phyloP scores from a whole-genome alignment of 2,113 vertebrate species.

The Puffinus mauretanicus region DNA sequence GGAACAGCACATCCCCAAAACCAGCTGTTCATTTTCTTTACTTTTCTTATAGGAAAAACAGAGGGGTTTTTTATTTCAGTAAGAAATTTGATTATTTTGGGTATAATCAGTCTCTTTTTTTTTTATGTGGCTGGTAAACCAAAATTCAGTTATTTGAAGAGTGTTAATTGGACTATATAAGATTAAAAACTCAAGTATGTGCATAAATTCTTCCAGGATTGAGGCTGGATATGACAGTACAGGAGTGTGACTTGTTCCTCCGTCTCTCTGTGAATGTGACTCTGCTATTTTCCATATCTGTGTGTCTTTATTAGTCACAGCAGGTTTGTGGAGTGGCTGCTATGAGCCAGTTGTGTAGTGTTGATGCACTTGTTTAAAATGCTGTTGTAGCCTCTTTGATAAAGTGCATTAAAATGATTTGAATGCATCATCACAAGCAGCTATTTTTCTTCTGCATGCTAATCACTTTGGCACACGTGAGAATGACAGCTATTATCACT shows the following conservation, averaged over 20 bases:
- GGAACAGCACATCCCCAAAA: not conserved
- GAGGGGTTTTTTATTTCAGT: not conserved
- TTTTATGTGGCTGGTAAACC: not conserved
- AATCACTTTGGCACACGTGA: not conserved
- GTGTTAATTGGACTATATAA: not conserved
- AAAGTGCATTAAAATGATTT: not conserved
- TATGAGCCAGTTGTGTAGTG: not conserved
- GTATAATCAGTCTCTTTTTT: not conserved
- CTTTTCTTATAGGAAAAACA: constrained; percentile 54
- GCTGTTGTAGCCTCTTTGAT: constrained; percentile 4
- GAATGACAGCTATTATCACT: not conserved
- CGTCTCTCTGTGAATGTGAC: not conserved
- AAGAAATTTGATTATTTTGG: not conserved
- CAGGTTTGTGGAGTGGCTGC: not conserved
- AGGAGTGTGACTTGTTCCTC: not conserved
- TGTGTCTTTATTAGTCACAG: not conserved
- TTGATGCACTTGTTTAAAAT: not conserved
- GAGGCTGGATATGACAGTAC: not conserved
- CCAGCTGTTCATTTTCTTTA: constrained; percentile 16
- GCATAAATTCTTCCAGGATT: not conserved
- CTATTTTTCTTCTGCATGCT: not conserved
- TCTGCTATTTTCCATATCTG: not conserved
- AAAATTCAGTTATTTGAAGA: not conserved
- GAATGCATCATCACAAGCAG: not conserved
- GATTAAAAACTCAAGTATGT: not conserved